Evolutionary conservation across 2,888 invertebrate species (phyloP).

Genomic region (Ochropleura leucogaster): DNA sequence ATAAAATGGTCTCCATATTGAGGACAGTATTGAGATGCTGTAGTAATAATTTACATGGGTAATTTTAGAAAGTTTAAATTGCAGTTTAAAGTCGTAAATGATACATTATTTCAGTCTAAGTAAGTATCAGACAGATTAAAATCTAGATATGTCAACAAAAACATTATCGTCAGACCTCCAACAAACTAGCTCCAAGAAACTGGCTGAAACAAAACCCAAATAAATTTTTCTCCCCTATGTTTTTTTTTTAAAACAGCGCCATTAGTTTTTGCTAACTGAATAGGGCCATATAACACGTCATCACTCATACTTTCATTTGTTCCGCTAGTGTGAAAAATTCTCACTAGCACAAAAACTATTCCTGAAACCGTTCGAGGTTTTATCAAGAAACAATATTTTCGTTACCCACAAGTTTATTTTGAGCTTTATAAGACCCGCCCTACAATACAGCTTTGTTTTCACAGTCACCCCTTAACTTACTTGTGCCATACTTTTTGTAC

Average conservation of each 20-base stretch:
- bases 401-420: conserved; percentile 60
- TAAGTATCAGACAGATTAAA: neutral
- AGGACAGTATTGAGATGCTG: neutral
- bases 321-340: conserved; percentile 31
- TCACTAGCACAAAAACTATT: conserved; percentile 23
- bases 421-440: conserved; percentile 54
- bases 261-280: neutral
- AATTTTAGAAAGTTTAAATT: neutral
- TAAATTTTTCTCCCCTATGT: neutral
- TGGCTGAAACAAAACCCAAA: neutral
- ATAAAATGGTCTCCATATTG: neutral
- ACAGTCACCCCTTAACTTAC: conserved; percentile 70
- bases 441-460: conserved; percentile 74
- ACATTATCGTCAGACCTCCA: neutral
- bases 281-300: conserved; percentile 11
- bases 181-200: neutral
- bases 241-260: neutral
- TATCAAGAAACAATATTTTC: conserved; percentile 65
- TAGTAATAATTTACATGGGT: neutral
- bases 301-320: conserved; percentile 23
- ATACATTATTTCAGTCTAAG: neutral
- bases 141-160: neutral
- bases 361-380: conserved; percentile 47
- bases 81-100: neutral
- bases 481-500: conserved; percentile 19